A percentile compares a stretch with the other conserved stretches of the same genome.
phyloP scores from a whole-genome alignment of 2,888 invertebrate species.

The Mayetiola destructor region DNA sequence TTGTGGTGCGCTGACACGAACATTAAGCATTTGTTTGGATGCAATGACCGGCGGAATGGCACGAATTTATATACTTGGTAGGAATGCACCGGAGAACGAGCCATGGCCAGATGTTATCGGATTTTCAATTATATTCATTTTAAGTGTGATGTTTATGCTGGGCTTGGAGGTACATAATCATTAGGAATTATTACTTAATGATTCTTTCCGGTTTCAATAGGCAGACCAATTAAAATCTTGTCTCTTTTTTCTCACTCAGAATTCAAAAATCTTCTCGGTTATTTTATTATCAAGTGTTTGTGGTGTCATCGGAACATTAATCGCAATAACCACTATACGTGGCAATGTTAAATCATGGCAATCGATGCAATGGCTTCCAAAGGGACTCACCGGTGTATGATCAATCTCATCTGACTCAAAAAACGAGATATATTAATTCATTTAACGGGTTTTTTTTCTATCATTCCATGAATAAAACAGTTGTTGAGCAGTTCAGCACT shows the following conservation, averaged over 20 bases:
- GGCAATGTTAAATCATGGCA: conserved; percentile 31
- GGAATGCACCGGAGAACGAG: conserved; percentile 35
- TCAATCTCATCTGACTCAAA: background rate
- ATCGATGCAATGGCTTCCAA: conserved; percentile 29
- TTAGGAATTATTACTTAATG: background rate
- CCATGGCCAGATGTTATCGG: conserved; percentile 45
- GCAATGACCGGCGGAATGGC: conserved; percentile 41
- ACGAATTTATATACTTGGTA: conserved; percentile 38
- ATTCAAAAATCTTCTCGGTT: conserved; percentile 32
- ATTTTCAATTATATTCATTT: conserved; percentile 39
- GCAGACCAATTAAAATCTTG: no score
- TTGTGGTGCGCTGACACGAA: conserved; percentile 39
- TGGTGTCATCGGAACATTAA: conserved; percentile 31
- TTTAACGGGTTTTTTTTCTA: background rate
- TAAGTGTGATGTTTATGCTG: conserved; percentile 42
- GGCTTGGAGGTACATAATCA: conserved; percentile 38
- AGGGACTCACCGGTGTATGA: conserved; percentile 30
- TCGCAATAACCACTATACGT: conserved; percentile 28
- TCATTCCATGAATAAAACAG: conserved; percentile 19
- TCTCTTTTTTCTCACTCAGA: conserved; percentile 23
- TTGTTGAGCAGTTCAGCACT: conserved; percentile 29
- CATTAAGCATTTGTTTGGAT: conserved; percentile 42
- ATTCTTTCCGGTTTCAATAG: background rate
- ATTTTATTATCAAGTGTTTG: conserved; percentile 33
- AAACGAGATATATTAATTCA: background rate